Conservation (phyloP, 2,797 vertebrate species). For the Chaetodon trifasciatus region DNA sequence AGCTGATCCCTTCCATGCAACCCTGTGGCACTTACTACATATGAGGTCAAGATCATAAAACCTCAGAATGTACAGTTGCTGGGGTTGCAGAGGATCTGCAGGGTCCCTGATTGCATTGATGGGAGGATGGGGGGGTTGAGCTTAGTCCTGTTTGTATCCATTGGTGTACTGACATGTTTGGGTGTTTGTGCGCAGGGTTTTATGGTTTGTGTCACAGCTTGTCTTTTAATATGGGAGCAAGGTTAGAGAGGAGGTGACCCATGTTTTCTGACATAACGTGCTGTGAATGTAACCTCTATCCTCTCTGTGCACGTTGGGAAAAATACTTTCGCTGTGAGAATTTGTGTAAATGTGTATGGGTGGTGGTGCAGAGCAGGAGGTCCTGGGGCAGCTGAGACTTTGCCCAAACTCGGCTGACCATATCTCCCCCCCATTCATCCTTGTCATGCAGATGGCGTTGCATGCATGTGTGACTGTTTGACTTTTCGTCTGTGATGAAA, state of each 20-base stretch:
- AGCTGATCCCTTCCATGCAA: constrained; percentile 72
- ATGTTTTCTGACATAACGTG: constrained; percentile 5
- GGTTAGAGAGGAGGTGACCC: constrained; percentile 8
- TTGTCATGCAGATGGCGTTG: constrained; percentile 70
- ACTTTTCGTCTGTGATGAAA: constrained; percentile 78
- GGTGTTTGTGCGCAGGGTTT: constrained; percentile 62
- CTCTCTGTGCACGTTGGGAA: constrained; percentile 10
- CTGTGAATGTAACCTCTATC: constrained; percentile 22
- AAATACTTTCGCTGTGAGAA: constrained; percentile 25
- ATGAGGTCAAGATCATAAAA: constrained; percentile 83
- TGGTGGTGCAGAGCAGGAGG: constrained; percentile 55
- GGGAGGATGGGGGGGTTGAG: not conserved
- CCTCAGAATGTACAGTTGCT: constrained; percentile 82
- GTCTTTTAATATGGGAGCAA: constrained; percentile 3
- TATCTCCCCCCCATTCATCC: constrained; percentile 73
- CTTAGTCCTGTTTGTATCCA: constrained; percentile 71
- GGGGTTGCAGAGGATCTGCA: constrained; percentile 58
- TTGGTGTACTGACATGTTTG: constrained; percentile 53
- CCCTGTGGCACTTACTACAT: constrained; percentile 70
- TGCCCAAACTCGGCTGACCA: constrained; percentile 69
- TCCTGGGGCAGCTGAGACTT: constrained; percentile 68
- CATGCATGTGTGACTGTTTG: constrained; percentile 74
- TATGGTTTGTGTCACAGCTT: constrained; percentile 37
- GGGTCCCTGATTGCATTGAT: constrained; percentile 44
- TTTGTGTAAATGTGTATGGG: constrained; percentile 51